Percentiles rank a stretch among this genome's conserved stretches.
Conservation (phyloP, 2,797 vertebrate genomes). For the Eremophila alpestris region DNA sequence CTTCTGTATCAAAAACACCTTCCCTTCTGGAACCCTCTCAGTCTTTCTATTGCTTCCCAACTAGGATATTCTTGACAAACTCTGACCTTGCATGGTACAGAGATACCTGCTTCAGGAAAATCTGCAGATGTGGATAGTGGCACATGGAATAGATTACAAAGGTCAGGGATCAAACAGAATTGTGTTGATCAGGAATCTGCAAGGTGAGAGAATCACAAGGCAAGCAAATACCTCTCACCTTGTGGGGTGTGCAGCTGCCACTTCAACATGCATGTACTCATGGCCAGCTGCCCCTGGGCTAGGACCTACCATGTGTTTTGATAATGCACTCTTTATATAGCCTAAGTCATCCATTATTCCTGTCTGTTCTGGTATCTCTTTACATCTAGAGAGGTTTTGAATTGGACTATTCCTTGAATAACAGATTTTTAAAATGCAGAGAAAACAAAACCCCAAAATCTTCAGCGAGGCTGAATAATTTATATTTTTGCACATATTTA, state of each 20-base stretch:
- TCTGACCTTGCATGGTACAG: background rate
- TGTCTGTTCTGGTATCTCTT: background rate
- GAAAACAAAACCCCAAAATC: background rate
- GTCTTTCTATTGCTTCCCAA: background rate
- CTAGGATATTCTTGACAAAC: background rate
- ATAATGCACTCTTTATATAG: background rate
- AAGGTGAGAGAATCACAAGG: background rate
- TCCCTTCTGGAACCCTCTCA: background rate
- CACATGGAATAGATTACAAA: background rate
- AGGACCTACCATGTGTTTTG: background rate
- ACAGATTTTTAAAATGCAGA: background rate
- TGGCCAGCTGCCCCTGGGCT: background rate
- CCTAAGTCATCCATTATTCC: background rate
- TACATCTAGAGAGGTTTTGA: background rate
- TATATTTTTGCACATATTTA: background rate
- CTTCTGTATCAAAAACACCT: background rate
- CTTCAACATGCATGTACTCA: background rate
- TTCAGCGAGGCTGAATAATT: slow-evolving; percentile 35
- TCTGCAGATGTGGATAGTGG: background rate
- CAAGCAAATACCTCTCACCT: background rate
- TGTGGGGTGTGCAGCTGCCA: background rate
- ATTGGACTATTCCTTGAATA: background rate
- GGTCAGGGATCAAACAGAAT: background rate
- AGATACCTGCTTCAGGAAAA: background rate
- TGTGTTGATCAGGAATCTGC: background rate